Conservation (phyloP, 2,113 vertebrate genomes). For the Neofelis nebulosa region DNA sequence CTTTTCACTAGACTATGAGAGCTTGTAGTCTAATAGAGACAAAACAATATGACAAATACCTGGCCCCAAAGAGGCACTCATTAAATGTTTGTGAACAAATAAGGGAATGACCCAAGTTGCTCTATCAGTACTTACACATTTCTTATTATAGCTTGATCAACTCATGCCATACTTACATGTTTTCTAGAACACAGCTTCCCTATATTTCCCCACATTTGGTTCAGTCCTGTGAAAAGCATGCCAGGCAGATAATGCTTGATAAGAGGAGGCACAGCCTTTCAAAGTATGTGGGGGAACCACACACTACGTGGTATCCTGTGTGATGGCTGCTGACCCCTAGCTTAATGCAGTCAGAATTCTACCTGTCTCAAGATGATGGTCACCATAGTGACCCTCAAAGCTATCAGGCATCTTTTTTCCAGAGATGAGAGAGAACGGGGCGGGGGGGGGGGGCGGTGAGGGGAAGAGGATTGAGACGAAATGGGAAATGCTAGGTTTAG, state of each 20-base stretch:
- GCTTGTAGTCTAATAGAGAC: not conserved
- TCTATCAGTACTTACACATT: not conserved
- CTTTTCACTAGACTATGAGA: not conserved
- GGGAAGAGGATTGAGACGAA: not conserved
- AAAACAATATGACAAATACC: not conserved
- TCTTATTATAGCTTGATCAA: not conserved
- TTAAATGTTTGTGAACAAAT: not conserved
- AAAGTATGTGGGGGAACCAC: not conserved
- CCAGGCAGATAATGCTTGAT: not conserved
- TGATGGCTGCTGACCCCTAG: not conserved
- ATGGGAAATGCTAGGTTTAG: not conserved
- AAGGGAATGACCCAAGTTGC: not conserved
- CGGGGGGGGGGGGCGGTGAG: not conserved
- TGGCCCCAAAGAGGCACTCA: not conserved
- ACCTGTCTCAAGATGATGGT: not conserved
- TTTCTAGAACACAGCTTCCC: conserved; percentile 7
- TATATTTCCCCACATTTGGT: not conserved
- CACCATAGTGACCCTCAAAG: not conserved
- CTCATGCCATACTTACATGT: not conserved
- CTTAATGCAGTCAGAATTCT: not conserved
- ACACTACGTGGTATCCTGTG: not conserved
- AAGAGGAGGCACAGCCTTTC: not conserved
- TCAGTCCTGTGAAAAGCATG: not conserved
- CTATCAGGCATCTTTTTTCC: not conserved
- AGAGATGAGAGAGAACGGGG: not conserved